Percentiles rank a stretch among this genome's conserved stretches.
These are phyloP conservation scores for Cossypha niveicapilla DNA, from an alignment of 2,797 vertebrate genomes.

Conservation along the genomic window DNA sequence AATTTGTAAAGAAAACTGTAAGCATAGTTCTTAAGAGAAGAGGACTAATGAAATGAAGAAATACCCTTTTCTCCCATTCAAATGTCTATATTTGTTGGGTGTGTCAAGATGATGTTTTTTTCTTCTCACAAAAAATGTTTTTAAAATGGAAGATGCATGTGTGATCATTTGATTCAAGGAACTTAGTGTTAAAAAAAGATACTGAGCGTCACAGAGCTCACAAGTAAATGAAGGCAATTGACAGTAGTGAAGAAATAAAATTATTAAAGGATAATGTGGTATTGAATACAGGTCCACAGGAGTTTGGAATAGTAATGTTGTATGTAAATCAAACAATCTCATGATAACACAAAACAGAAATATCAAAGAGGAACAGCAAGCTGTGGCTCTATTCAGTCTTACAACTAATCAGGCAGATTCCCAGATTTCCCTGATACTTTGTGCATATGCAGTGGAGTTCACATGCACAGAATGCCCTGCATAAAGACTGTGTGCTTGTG, in stretches of 20 bases:
- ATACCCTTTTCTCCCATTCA: not conserved
- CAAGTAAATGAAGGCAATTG: not conserved
- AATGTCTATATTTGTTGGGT: not conserved
- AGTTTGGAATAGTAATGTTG: not conserved
- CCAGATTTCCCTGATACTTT: not conserved
- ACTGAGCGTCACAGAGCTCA: not conserved
- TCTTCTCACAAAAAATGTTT: not conserved
- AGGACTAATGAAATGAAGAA: not conserved
- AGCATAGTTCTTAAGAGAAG: not conserved
- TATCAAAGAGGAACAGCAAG: not conserved
- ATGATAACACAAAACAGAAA: not conserved
- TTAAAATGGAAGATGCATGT: not conserved
- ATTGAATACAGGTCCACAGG: not conserved
- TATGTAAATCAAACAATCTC: not conserved
- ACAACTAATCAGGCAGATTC: not conserved
- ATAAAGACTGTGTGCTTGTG: rapidly evolving
- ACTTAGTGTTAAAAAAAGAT: not conserved
- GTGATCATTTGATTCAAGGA: not conserved
- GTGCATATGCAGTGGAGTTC: not conserved
- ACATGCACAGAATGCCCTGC: not conserved
- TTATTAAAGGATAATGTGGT: not conserved
- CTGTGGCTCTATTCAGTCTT: not conserved
- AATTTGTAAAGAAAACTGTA: not conserved
- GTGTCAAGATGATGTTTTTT: not conserved
- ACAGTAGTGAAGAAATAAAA: not conserved